Evolutionary conservation across 2,797 vertebrate species (phyloP), one percentile per base, ranked within the genome.

Genomic region (Melanotaenia pygmaea): DNA sequence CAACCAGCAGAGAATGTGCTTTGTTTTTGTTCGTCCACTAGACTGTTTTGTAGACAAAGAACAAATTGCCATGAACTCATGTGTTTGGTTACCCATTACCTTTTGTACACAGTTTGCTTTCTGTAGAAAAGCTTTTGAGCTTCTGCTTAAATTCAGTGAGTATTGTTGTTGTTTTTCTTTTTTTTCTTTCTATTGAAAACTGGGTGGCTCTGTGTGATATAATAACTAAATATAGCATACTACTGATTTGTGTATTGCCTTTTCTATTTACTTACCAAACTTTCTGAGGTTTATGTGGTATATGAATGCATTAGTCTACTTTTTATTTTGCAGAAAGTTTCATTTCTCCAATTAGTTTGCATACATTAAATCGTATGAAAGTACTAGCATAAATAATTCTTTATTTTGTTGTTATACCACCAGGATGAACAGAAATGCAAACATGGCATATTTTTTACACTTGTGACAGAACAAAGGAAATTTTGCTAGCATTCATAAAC

Each of bases 401-500:
- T 79, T 80, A 66, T 83, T 87, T 70, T 64, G 64, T 73, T 74
- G 67, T 82, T 58, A 70, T 67, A 72, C 60, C 76, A 76, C 63
- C 30, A 56, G 74, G 69, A 68, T 12, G 32, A 64, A 56, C 11
- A 45, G 40, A 82, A 84, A 70, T 78, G 84, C 86, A 72, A 75
- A 76, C 34, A 12, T 11, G 34, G 81, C 77, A 69, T 22, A 38
- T 79, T 72, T 59, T 67, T 24, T 63, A 28, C 24, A 76, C 22
- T 43, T 88, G 74, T 76, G 56, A 50, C 58, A 74, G 74, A 87
- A 82, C 76, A 79, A 85, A 84, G 86, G 24, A 85, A 87, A 86
- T 77, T 74, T 80, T 56, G 67, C 71, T 89, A 74, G 81, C 62
- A 75, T 74, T 86, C 71, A 89, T 93, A 87, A 89, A 79, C 84